phyloP scores from a whole-genome alignment of 2,113 vertebrate species.

The Catharus fuscescens region DNA sequence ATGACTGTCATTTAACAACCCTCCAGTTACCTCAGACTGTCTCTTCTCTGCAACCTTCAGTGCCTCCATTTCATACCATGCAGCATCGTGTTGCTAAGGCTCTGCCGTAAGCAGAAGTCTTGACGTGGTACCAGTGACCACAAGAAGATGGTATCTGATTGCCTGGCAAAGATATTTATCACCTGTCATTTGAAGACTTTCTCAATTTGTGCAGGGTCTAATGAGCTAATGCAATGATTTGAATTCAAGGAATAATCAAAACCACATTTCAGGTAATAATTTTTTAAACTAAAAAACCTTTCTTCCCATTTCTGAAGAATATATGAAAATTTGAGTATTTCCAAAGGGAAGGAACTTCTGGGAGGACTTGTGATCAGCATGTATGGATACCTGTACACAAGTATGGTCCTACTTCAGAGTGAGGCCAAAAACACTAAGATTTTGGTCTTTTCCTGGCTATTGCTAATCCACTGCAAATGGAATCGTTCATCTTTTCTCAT shows the following conservation, averaged over 20 bases:
- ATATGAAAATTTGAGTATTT: background rate
- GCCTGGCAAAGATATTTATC: background rate
- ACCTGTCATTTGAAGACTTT: background rate
- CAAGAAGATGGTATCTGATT: background rate
- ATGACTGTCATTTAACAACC: background rate
- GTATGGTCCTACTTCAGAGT: background rate
- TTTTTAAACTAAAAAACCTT: background rate
- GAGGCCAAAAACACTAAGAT: conserved; percentile 17
- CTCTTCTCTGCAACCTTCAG: background rate
- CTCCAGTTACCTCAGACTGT: background rate
- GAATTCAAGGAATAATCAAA: background rate
- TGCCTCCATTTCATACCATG: background rate
- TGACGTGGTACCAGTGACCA: background rate
- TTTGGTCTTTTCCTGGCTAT: conserved; percentile 20
- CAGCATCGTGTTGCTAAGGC: background rate
- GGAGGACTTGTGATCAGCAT: background rate
- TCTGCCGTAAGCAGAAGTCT: background rate
- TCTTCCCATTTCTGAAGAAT: background rate
- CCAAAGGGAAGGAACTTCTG: background rate
- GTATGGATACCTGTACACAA: background rate
- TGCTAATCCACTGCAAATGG: conserved; percentile 51
- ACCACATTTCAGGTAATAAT: background rate
- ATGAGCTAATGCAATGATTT: background rate
- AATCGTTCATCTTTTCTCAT: conserved; percentile 55
- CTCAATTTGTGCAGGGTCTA: background rate